These are phyloP conservation scores for Protonemura montana DNA, from an alignment of 2,888 invertebrate genomes.

Conservation along the genomic window DNA sequence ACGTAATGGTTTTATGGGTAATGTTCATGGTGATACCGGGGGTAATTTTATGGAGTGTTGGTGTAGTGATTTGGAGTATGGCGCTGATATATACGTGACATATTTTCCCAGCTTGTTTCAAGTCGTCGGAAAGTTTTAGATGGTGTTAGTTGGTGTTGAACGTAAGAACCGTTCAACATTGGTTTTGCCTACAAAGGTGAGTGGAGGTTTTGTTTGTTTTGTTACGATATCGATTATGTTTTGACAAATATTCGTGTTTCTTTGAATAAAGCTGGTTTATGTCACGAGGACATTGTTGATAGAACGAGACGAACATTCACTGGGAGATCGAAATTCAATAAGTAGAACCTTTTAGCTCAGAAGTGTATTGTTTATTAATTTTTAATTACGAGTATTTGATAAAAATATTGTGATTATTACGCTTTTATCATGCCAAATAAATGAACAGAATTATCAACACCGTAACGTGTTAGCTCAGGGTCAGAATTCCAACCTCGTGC, in stretches of 20 bases:
- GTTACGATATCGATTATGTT: no score
- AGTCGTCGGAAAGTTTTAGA: slow-evolving; percentile 7
- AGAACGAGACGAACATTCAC: no score
- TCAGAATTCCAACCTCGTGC: neutral
- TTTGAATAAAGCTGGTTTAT: no score
- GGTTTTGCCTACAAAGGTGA: neutral
- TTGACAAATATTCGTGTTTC: no score
- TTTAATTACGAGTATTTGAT: no score
- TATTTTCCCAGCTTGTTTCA: neutral
- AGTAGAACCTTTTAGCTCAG: no score
- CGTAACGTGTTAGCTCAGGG: neutral
- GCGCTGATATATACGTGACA: neutral
- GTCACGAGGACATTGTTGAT: no score
- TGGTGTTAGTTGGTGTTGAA: neutral
- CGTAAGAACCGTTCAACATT: neutral
- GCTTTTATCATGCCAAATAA: neutral
- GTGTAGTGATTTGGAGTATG: neutral
- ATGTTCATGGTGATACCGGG: neutral
- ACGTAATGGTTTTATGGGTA: neutral
- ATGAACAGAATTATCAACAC: no score
- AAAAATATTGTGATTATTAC: neutral
- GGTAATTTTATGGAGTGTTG: neutral
- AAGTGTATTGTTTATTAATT: no score
- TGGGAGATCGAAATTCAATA: no score
- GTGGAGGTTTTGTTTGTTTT: neutral